phyloP scores from a whole-genome alignment of 2,797 vertebrate genomes.

The Sebastes minor region DNA sequence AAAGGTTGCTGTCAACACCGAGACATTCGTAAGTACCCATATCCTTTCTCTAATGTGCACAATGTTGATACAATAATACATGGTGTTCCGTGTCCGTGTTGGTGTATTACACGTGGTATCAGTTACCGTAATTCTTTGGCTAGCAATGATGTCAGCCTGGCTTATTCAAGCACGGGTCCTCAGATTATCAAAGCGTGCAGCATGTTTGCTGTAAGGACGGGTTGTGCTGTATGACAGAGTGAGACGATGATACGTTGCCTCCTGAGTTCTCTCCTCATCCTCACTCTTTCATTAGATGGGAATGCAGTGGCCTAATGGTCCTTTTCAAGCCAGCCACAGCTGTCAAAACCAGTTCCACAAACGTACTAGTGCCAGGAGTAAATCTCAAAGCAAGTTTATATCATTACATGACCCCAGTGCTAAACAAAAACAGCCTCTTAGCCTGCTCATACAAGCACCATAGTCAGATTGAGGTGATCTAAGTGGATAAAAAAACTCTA shows the following conservation, averaged over 20 bases:
- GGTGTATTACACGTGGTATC: conserved; percentile 6
- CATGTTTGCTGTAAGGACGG: conserved; percentile 26
- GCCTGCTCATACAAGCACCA: neutral
- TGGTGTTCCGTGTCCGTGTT: conserved; percentile 10
- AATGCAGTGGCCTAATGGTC: conserved; percentile 57
- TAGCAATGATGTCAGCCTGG: conserved; percentile 7
- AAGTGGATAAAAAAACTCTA: neutral
- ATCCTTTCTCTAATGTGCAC: conserved; percentile 16
- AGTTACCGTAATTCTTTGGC: conserved; percentile 4
- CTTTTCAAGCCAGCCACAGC: conserved; percentile 54
- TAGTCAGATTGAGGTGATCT: neutral
- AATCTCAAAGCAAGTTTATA: conserved; percentile 23
- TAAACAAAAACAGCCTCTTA: neutral
- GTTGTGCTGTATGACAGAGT: conserved; percentile 40
- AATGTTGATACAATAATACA: conserved; percentile 16
- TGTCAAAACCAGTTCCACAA: conserved; percentile 45
- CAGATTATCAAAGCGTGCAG: conserved; percentile 22
- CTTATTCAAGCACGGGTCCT: conserved; percentile 9
- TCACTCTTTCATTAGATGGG: conserved; percentile 70
- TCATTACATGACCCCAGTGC: neutral
- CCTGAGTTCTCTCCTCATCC: conserved; percentile 43
- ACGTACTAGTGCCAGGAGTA: conserved; percentile 12
- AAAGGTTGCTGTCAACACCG: conserved; percentile 42
- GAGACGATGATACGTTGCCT: conserved; percentile 59
- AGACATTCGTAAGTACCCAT: conserved; percentile 69